Percentiles rank a stretch among this genome's conserved stretches.
Conservation (phyloP, 2,113 vertebrate genomes). For the Leucopsar rothschildi region DNA sequence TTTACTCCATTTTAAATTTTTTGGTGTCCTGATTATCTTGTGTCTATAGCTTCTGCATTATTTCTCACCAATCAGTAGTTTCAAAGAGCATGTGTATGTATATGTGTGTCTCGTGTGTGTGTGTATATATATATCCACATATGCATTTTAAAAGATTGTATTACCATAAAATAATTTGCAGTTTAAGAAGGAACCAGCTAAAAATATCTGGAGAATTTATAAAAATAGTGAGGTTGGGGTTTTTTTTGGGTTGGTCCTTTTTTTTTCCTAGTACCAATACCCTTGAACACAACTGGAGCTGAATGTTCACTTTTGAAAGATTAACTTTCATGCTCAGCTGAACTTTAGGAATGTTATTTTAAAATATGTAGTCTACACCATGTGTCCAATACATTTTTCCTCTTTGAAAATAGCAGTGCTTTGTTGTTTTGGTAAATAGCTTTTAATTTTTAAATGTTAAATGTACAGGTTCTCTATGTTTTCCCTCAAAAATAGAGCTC, state of each 20-base stretch:
- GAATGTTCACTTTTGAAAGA: conserved; percentile 58
- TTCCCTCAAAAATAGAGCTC: background rate
- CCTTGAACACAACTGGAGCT: conserved; percentile 27
- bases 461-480: background rate
- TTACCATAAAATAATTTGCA: background rate
- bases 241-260: background rate
- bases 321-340: conserved; percentile 53
- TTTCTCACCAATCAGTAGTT: background rate
- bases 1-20: background rate
- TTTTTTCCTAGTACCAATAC: background rate
- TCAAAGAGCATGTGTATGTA: background rate
- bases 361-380: conserved; percentile 5
- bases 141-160: background rate
- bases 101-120: background rate
- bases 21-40: background rate
- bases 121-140: background rate
- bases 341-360: conserved; percentile 49
- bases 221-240: background rate
- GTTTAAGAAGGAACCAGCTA: background rate
- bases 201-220: conserved; percentile 19
- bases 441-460: background rate
- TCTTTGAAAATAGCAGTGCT: background rate
- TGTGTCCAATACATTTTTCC: background rate
- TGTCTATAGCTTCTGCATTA: background rate
- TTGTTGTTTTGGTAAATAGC: background rate